Evolutionary conservation across 1,140 invertebrate species (phyloP).

Genomic region (Lethrus apterus): DNA sequence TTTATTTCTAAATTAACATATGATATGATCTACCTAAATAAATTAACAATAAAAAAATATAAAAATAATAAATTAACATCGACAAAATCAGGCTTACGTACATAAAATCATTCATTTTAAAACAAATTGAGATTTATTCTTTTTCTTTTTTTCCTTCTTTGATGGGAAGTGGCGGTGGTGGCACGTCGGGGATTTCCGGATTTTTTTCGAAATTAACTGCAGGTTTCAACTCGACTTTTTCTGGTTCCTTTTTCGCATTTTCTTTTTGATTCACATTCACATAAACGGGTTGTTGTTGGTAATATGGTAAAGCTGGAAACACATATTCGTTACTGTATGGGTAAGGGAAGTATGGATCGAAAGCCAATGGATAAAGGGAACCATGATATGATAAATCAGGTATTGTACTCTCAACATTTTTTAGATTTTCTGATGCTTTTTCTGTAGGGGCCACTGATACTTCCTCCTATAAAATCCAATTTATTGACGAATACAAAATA

Average conservation of each 20-base stretch:
- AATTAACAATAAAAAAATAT: no score
- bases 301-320: conserved; percentile 23
- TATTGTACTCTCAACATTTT: not conserved
- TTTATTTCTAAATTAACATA: no score
- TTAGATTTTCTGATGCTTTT: not conserved
- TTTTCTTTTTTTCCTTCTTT: conserved; percentile 1
- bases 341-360: conserved; percentile 23
- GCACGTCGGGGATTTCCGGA: conserved; percentile 26
- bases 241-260: conserved; percentile 1
- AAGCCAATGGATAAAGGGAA: conserved; percentile 22
- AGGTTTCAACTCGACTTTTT: not conserved
- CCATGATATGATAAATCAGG: conserved; percentile 23
- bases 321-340: conserved; percentile 21
- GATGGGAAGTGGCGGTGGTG: conserved; percentile 22
- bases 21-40: no score
- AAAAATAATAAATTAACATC: no score
- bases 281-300: conserved; percentile 20
- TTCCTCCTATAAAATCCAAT: conserved; percentile 1
- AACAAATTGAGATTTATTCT: no score
- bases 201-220: conserved; percentile 24
- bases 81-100: no score
- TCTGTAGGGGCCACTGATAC: no score
- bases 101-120: no score
- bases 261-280: conserved; percentile 12
- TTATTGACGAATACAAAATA: no score